phyloP scores from a whole-genome alignment of 2,113 vertebrate species.

The Pagrus major region DNA sequence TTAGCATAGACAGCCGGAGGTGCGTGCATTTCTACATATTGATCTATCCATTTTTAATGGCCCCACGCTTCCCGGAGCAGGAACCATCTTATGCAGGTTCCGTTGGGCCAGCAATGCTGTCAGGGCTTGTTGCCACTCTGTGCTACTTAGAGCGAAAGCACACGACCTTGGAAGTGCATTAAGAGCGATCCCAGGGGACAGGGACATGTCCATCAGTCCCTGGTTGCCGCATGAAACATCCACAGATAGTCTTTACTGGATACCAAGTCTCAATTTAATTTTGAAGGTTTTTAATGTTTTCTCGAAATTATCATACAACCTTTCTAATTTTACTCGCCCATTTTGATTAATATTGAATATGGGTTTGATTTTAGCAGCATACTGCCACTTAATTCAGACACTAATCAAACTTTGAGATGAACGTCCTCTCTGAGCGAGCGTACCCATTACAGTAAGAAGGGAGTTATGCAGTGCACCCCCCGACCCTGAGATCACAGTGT shows the following conservation, averaged over 20 bases:
- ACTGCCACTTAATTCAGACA: constrained; percentile 13
- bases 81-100: constrained; percentile 65
- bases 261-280: no score
- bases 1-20: constrained; percentile 65
- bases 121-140: constrained; percentile 65
- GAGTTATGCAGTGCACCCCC: constrained; percentile 33
- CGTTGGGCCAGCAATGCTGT: constrained; percentile 64
- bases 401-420: constrained; percentile 55
- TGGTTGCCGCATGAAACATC: constrained; percentile 41
- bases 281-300: not conserved
- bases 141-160: constrained; percentile 53
- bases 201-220: constrained; percentile 49
- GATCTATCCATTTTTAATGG: constrained; percentile 77
- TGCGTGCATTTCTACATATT: constrained; percentile 71
- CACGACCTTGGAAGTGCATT: constrained; percentile 77
- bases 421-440: constrained; percentile 23
- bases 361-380: not conserved
- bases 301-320: not conserved
- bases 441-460: constrained; percentile 60
- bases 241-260: not conserved
- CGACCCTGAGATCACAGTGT: constrained; percentile 59
- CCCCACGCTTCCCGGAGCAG: constrained; percentile 46
- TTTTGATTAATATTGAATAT: not conserved
- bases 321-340: not conserved
- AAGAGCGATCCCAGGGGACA: constrained; percentile 53